Conservation (phyloP, 2,888 invertebrate species). For the Drosophila siamana region DNA sequence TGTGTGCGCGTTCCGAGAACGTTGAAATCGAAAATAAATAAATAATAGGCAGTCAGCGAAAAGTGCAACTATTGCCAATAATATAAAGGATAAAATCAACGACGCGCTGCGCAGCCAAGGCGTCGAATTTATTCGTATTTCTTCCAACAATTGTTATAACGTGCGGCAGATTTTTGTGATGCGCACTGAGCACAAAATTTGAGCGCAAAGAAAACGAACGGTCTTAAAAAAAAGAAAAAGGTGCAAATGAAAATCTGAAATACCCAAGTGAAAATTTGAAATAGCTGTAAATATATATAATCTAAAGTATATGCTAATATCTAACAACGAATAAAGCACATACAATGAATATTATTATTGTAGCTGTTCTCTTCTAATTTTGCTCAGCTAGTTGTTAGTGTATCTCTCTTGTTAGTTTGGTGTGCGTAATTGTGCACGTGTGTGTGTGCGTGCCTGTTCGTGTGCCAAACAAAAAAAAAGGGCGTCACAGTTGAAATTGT, state of each 20-base stretch:
- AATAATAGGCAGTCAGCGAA: constrained; percentile 26
- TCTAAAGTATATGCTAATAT: constrained; percentile 24
- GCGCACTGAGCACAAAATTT: constrained; percentile 63
- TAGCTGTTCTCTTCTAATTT: constrained; percentile 26
- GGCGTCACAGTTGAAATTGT: constrained; percentile 71
- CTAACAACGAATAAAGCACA: constrained; percentile 4
- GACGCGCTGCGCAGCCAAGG: constrained; percentile 19
- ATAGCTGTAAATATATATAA: constrained; percentile 58
- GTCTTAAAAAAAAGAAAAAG: constrained; percentile 27
- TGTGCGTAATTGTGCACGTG: constrained; percentile 16
- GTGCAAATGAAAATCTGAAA: constrained; percentile 49
- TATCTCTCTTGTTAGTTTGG: constrained; percentile 11
- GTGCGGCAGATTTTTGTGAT: constrained; percentile 47
- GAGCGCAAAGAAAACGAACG: constrained; percentile 45
- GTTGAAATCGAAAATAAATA: constrained; percentile 35
- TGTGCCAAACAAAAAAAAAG: constrained; percentile 71
- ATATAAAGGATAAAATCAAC: constrained; percentile 13
- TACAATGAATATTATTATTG: constrained; percentile 31
- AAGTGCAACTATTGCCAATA: constrained; percentile 31
- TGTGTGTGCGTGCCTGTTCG: constrained; percentile 38
- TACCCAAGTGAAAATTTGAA: constrained; percentile 51
- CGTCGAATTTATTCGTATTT: constrained; percentile 11
- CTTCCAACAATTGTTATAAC: constrained; percentile 4
- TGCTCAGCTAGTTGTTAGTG: constrained; percentile 7
- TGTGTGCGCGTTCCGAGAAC: constrained; percentile 4